A percentile compares a stretch with the other conserved stretches of the same genome.
Evolutionary conservation across 1,140 invertebrate genomes (phyloP).

Genomic region (Drosophila carrolli): DNA sequence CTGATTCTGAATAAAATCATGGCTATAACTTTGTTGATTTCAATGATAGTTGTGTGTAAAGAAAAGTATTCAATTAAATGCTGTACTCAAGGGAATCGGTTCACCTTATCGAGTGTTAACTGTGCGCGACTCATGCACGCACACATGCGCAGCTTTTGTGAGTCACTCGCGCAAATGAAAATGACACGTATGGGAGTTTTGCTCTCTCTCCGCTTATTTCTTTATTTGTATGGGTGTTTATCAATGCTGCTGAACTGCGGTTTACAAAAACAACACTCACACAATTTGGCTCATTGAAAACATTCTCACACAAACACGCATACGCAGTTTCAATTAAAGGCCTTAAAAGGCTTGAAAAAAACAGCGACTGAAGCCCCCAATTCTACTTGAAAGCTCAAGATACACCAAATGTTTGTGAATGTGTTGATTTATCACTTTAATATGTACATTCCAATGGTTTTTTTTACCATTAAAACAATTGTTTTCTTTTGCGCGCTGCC

Average conservation of each 20-base stretch:
- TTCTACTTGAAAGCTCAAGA: conserved; percentile 10
- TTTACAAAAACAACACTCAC: conserved; percentile 37
- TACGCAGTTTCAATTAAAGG: conserved; percentile 40
- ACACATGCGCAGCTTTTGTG: conserved; percentile 20
- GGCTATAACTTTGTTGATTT: too few species aligned
- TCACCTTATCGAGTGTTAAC: background rate
- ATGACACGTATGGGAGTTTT: conserved; percentile 40
- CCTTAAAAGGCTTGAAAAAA: conserved; percentile 46
- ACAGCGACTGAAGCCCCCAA: conserved; percentile 20
- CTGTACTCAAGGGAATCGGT: background rate
- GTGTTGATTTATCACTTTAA: conserved; percentile 18
- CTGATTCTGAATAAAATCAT: too few species aligned
- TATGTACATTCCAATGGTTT: background rate
- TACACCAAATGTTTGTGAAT: conserved; percentile 11
- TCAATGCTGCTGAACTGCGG: conserved; percentile 61
- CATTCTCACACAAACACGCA: conserved; percentile 24
- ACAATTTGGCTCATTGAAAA: conserved; percentile 48
- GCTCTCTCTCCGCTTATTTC: conserved; percentile 7
- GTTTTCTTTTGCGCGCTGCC: conserved; percentile 36
- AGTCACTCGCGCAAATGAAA: conserved; percentile 36
- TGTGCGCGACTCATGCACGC: conserved; percentile 19
- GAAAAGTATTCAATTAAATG: too few species aligned
- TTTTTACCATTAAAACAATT: conserved; percentile 21
- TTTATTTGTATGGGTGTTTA: conserved; percentile 26
- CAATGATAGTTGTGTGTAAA: too few species aligned